Conservation (phyloP, 2,797 vertebrate species). For the Epinephelus coioides region DNA sequence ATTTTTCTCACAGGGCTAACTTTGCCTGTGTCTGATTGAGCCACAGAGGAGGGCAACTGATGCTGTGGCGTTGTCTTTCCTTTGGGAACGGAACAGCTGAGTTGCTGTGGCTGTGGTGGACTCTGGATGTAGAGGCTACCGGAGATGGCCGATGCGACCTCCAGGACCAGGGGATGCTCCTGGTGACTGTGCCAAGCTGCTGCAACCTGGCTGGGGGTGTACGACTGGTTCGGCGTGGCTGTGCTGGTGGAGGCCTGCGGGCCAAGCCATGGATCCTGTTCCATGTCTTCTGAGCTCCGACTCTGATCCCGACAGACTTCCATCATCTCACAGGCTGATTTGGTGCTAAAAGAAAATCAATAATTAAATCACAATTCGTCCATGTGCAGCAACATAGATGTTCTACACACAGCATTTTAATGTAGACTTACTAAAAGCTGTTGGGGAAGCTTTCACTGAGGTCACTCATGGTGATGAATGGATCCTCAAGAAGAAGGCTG, state of each 20-base stretch:
- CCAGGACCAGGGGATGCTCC: neutral
- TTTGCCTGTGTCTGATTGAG: neutral
- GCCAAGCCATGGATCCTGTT: neutral
- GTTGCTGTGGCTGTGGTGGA: neutral
- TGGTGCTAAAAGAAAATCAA: neutral
- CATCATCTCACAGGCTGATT: neutral
- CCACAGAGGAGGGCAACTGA: neutral
- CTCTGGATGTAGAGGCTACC: neutral
- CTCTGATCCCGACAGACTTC: neutral
- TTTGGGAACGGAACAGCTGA: too few relatives aligned
- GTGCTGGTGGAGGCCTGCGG: neutral
- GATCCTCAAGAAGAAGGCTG: conserved; percentile 14
- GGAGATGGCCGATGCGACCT: neutral
- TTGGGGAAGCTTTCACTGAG: neutral
- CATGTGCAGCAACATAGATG: neutral
- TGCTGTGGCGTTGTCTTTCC: too few relatives aligned
- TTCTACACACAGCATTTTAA: neutral
- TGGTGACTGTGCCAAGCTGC: neutral
- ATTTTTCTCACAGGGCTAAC: neutral
- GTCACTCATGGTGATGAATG: conserved; percentile 18
- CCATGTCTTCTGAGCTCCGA: neutral
- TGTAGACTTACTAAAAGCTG: conserved; percentile 31
- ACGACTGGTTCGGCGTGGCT: neutral
- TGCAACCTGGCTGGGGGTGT: neutral
- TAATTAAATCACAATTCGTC: neutral